A percentile compares a stretch with the other conserved stretches of the same genome.
Conservation (phyloP, 2,113 vertebrate genomes). For the Paralichthys olivaceus region DNA sequence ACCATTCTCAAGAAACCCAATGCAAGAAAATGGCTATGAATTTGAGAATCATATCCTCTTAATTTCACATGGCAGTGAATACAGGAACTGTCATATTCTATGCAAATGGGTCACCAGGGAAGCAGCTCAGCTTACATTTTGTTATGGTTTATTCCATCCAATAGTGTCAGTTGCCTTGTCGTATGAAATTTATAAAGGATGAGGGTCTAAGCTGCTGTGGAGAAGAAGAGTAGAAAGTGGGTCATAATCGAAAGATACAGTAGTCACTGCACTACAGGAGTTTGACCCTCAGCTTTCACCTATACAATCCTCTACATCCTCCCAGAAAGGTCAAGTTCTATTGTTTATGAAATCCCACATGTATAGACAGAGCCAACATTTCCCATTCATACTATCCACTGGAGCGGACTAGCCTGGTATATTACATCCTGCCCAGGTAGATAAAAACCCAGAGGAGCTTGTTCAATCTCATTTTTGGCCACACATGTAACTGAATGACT, state of each 20-base stretch:
- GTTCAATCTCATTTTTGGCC: no score
- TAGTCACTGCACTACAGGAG: conserved; percentile 25
- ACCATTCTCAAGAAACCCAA: conserved; percentile 36
- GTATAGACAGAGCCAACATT: neutral
- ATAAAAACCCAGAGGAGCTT: neutral
- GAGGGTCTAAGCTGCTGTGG: conserved; percentile 37
- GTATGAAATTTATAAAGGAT: conserved; percentile 62
- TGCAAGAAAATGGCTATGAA: conserved; percentile 14
- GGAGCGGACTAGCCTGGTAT: neutral
- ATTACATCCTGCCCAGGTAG: neutral
- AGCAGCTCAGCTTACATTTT: conserved; percentile 35
- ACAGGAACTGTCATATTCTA: neutral
- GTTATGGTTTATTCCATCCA: conserved; percentile 43
- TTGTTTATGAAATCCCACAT: conserved; percentile 22
- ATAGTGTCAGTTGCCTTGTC: conserved; percentile 48
- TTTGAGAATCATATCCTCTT: conserved; percentile 3
- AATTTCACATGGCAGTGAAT: conserved; percentile 37
- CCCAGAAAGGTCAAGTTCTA: conserved; percentile 23
- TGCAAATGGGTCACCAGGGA: conserved; percentile 26
- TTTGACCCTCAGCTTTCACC: conserved; percentile 18
- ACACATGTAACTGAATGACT: neutral
- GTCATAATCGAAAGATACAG: conserved; percentile 58
- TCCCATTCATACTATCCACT: neutral
- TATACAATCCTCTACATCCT: neutral
- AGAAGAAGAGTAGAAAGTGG: conserved; percentile 62